phyloP scores from a whole-genome alignment of 2,113 vertebrate genomes.

The Rousettus leschenaultii region DNA sequence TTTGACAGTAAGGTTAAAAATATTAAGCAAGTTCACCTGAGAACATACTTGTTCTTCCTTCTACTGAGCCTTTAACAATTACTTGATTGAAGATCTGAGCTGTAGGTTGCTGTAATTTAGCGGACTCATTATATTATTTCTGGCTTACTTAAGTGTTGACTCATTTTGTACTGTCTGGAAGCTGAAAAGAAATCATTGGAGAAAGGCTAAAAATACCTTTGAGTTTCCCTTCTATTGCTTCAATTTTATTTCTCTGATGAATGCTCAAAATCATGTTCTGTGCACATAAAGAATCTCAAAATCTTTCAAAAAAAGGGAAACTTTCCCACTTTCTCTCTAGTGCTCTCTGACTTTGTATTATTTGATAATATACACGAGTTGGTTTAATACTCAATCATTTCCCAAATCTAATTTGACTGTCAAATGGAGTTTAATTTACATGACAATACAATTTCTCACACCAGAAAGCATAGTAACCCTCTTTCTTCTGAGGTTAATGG shows the following conservation, averaged over 20 bases:
- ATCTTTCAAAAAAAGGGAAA: conserved; percentile 45
- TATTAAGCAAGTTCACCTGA: conserved; percentile 53
- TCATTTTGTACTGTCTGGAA: conserved; percentile 69
- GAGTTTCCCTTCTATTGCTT: conserved; percentile 60
- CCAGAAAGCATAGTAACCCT: conserved; percentile 82
- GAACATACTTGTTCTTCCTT: conserved; percentile 58
- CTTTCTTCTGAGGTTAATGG: conserved; percentile 84
- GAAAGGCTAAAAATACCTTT: conserved; percentile 71
- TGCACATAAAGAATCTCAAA: neutral
- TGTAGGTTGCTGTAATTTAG: conserved; percentile 60
- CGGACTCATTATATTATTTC: conserved; percentile 59
- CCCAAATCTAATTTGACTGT: conserved; percentile 84
- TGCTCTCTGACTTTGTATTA: conserved; percentile 65
- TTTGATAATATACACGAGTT: conserved; percentile 80
- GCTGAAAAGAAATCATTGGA: conserved; percentile 55
- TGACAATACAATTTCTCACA: conserved; percentile 84
- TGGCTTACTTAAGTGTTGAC: conserved; percentile 63
- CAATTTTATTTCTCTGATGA: conserved; percentile 58
- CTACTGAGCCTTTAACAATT: conserved; percentile 69
- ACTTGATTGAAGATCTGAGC: conserved; percentile 65
- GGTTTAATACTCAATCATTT: conserved; percentile 79
- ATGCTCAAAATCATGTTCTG: conserved; percentile 47
- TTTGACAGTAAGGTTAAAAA: conserved; percentile 61
- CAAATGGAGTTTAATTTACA: conserved; percentile 82
- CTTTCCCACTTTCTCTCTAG: conserved; percentile 22